Evolutionary conservation across 1,140 invertebrate genomes (phyloP), one percentile per base, ranked within the genome.

Genomic region (Trichomalopsis sarcophagae): DNA sequence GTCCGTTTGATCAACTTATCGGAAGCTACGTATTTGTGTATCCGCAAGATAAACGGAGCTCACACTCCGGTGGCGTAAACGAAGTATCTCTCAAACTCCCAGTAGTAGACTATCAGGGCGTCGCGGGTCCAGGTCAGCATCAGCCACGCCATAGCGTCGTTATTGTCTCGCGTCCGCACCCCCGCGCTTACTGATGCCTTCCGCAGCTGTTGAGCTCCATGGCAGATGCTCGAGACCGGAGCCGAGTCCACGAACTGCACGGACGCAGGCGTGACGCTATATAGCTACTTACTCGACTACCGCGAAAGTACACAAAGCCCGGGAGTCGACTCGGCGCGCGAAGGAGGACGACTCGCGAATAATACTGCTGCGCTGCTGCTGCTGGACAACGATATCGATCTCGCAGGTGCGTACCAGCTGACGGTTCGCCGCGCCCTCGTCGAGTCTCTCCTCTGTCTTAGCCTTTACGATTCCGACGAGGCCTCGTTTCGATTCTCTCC

Each of bases 331-430:
- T 40, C n/a, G n/a, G 55, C 55, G 21, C 14, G 55, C 55, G 2
- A 62, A 62, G 55, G 55, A 62, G 21, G 55, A 62, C 55, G 55
- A 62, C 21, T 62, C 55, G 55, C 55, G 55, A 62, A 62, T 62
- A 62, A 62, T 62, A 62, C 6, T n/a, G 55, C 21, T 2, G 13
- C 1, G 47, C 14, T 14, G 55, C 55, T 62, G 55, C 55, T 62
- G 55, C 55, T 62, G 55, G 55, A 62, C 55, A 62, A 44, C 55
- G 55, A 62, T 62, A 62, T 62, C 55, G 55, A 62, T 62, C 55
- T 62, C 21, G 55, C 55, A 62, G 55, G 55, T 62, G 55, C 55
- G 55, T 62, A 62, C 55, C 55, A 62, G 55, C 55, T 62, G 55
- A 62, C 55, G 55, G 55, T 21, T 21, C 14, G 13, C 17, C 50